Evolutionary conservation across 2,113 vertebrate species (phyloP).

Genomic region (Indicator indicator): DNA sequence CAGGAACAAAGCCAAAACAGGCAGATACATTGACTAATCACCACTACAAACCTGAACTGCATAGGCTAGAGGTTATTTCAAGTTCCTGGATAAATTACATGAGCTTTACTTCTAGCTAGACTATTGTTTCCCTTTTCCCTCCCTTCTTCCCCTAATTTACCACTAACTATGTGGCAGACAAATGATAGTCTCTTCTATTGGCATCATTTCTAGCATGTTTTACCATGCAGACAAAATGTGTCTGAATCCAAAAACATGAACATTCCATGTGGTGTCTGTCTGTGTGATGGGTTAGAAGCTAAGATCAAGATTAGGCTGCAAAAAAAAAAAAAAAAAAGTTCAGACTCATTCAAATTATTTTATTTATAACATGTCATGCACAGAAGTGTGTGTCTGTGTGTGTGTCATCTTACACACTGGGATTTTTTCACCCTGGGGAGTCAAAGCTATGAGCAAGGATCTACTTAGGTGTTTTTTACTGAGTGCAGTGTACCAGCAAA

Average conservation of each 20-base stretch:
- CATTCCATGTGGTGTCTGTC: neutral
- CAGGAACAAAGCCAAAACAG: neutral
- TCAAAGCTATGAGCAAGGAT: neutral
- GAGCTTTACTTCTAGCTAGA: neutral
- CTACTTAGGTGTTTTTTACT: neutral
- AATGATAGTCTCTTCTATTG: neutral
- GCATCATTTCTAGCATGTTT: neutral
- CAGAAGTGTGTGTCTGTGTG: fast-evolving
- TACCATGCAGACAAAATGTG: neutral
- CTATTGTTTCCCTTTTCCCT: neutral
- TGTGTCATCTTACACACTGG: neutral
- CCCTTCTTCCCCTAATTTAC: neutral
- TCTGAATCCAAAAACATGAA: neutral
- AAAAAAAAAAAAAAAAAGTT: neutral
- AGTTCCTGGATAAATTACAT: neutral
- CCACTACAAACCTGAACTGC: neutral
- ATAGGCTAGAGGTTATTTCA: neutral
- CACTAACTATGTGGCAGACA: neutral
- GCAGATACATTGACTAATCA: neutral
- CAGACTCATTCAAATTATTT: neutral
- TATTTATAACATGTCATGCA: neutral
- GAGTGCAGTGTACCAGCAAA: neutral
- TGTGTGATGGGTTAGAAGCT: neutral
- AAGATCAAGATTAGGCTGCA: neutral
- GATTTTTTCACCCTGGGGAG: neutral